phyloP scores from a whole-genome alignment of 1,140 invertebrate genomes.

The Catajapyx aquilonaris region DNA sequence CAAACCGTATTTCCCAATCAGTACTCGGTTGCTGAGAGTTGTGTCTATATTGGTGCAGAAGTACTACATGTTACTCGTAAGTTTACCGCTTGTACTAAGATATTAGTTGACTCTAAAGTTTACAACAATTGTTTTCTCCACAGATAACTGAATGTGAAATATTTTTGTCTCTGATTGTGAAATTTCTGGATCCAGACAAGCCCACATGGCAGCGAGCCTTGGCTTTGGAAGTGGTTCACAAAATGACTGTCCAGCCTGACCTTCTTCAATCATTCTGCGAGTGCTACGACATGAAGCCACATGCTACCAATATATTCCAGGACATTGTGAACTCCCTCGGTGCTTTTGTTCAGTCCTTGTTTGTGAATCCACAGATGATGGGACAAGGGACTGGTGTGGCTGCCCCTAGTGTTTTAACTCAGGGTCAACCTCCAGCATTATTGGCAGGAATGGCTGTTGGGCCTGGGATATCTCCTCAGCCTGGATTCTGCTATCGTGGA shows the following conservation, averaged over 20 bases:
- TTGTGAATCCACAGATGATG: slow-evolving; percentile 41
- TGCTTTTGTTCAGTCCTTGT: slow-evolving; percentile 84
- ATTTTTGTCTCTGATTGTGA: slow-evolving; percentile 87
- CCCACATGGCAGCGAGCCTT: slow-evolving; percentile 85
- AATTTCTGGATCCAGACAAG: slow-evolving; percentile 92
- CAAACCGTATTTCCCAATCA: slow-evolving; percentile 91
- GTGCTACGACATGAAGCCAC: slow-evolving; percentile 82
- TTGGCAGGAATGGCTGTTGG: slow-evolving; percentile 43
- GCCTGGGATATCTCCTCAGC: slow-evolving; percentile 61
- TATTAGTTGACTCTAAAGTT: slow-evolving; percentile 1
- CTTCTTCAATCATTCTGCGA: slow-evolving; percentile 78
- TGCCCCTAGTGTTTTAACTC: slow-evolving; percentile 16
- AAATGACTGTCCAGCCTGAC: slow-evolving; percentile 71
- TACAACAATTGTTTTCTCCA: slow-evolving; percentile 13
- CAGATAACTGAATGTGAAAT: slow-evolving; percentile 96
- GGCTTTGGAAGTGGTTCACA: slow-evolving; percentile 87
- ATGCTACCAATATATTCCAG: slow-evolving; percentile 80
- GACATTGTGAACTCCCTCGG: slow-evolving; percentile 90
- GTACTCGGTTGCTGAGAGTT: slow-evolving; percentile 78
- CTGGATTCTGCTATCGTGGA: slow-evolving; percentile 79
- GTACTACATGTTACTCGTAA: slow-evolving; percentile 78
- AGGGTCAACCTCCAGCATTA: slow-evolving; percentile 43
- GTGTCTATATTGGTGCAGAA: slow-evolving; percentile 83
- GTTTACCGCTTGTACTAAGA: too few species aligned
- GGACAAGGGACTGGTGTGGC: slow-evolving; percentile 21